Evolutionary conservation across 1,140 invertebrate species (phyloP), one percentile per base, ranked within the genome.

Genomic region (Ridgeia piscesae): DNA sequence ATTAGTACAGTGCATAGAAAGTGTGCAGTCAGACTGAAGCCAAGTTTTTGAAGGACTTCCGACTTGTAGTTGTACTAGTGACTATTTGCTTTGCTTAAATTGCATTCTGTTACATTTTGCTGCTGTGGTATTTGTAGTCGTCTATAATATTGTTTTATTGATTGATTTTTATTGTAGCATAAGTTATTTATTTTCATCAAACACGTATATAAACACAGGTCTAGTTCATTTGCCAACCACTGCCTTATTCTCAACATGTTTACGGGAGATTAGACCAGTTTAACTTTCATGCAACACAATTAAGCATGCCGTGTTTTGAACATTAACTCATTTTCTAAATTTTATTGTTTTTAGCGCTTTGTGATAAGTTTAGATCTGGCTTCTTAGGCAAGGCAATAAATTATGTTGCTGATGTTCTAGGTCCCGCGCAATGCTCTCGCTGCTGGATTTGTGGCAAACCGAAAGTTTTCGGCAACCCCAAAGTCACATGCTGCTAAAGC

Each of bases 371-470:
- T 17, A n/a, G 6, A 14, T 33, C 9, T 91, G 34, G 11, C 33
- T 33, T 33, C 91, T 91, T 1, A 35, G 42, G 6, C 48, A 21
- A 48, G 42, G 42, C 48, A 9, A 35, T 14, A 35, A 4, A 8
- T 91, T 17, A 27, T 91, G 11, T 21, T 42, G 42, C 34, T 91
- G 34, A 48, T 91, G n/a, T 33, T 91, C 48, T 34, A 91, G 42
- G 48, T 50, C 33, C 48, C 42, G 33, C 34, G 91, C 92, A 93
- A 95, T 95, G 95, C 94, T 92, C 92, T 95, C 92, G 95, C 94
- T 93, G 95, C 95, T 92, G 95, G 94, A 34, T 93, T 94, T 94
- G 94, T 95, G 91, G 94, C 95, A 35, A 92, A 93, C 17, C 95
- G 94, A 91, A 94, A 95, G 31, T 91, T 96, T 27, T 93, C 94